These are phyloP conservation scores for Chionoecetes opilio DNA, from an alignment of 1,140 invertebrate species.

Conservation along the genomic window DNA sequence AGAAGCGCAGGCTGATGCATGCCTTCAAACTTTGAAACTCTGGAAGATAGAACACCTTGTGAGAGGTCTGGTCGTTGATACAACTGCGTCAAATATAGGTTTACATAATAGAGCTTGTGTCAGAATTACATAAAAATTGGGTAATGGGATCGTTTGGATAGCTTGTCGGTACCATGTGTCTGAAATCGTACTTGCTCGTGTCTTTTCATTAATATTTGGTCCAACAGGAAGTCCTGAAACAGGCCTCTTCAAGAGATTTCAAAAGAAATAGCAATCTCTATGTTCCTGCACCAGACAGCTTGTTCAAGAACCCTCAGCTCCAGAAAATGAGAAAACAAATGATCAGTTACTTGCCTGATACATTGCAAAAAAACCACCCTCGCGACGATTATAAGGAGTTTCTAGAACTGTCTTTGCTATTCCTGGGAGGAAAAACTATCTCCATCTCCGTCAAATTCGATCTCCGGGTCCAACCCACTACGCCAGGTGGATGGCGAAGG, in stretches of 20 bases:
- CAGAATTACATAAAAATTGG: neutral
- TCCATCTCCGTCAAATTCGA: neutral
- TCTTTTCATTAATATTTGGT: no score
- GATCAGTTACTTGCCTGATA: neutral
- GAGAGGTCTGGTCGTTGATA: no score
- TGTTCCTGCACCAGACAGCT: neutral
- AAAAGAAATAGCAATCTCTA: neutral
- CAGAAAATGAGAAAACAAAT: neutral
- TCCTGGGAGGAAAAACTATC: neutral
- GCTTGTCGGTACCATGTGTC: neutral
- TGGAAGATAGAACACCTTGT: no score
- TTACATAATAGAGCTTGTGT: neutral
- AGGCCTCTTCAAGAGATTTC: no score
- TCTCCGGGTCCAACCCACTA: neutral
- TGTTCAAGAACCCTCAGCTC: neutral
- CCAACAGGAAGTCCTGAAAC: no score
- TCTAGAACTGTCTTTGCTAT: neutral
- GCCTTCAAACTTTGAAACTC: no score
- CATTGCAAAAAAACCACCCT: neutral
- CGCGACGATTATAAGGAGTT: neutral
- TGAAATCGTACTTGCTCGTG: no score
- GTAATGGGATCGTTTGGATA: neutral
- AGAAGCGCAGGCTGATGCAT: conserved; percentile 35
- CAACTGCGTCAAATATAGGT: no score
- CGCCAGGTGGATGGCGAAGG: conserved; percentile 21